phyloP scores from a whole-genome alignment of 2,888 invertebrate species.

The Empis stercorea region DNA sequence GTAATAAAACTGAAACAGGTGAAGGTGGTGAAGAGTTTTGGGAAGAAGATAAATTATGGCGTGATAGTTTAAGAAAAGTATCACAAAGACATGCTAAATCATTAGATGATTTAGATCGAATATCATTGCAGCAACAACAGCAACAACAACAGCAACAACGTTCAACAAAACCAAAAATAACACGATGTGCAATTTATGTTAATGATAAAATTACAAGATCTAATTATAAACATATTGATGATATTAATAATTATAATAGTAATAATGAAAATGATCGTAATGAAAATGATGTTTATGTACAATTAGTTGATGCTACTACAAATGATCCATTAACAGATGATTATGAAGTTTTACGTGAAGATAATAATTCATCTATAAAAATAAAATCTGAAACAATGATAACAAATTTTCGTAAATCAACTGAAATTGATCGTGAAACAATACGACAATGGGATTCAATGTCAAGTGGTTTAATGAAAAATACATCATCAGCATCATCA shows the following conservation, averaged over 20 bases:
- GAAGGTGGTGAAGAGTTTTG: slow-evolving; percentile 51
- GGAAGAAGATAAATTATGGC: slow-evolving; percentile 74
- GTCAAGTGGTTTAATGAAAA: slow-evolving; percentile 65
- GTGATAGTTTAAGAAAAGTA: slow-evolving; percentile 63
- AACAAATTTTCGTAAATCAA: slow-evolving; percentile 32
- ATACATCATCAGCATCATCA: slow-evolving; percentile 16
- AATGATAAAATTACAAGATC: slow-evolving; percentile 48
- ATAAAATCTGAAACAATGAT: slow-evolving; percentile 25
- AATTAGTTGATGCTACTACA: slow-evolving; percentile 15
- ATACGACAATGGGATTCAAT: slow-evolving; percentile 79
- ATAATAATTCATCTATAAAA: slow-evolving; percentile 25
- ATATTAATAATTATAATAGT: neutral
- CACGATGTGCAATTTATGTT: slow-evolving; percentile 64
- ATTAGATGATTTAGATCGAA: slow-evolving; percentile 63
- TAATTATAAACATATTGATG: neutral
- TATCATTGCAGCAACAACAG: slow-evolving; percentile 17
- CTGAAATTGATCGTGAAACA: slow-evolving; percentile 70
- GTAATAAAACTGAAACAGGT: too few relatives aligned
- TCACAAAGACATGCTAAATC: slow-evolving; percentile 72
- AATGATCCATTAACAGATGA: slow-evolving; percentile 21
- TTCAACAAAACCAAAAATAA: slow-evolving; percentile 38
- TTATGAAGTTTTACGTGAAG: slow-evolving; percentile 33
- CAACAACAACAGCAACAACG: slow-evolving; percentile 8
- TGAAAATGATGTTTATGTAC: slow-evolving; percentile 32
- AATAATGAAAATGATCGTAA: slow-evolving; percentile 14